A percentile compares a stretch with the other conserved stretches of the same genome.
These are phyloP conservation scores for Carduelis carduelis DNA, from an alignment of 2,797 vertebrate genomes.

Conservation along the genomic window DNA sequence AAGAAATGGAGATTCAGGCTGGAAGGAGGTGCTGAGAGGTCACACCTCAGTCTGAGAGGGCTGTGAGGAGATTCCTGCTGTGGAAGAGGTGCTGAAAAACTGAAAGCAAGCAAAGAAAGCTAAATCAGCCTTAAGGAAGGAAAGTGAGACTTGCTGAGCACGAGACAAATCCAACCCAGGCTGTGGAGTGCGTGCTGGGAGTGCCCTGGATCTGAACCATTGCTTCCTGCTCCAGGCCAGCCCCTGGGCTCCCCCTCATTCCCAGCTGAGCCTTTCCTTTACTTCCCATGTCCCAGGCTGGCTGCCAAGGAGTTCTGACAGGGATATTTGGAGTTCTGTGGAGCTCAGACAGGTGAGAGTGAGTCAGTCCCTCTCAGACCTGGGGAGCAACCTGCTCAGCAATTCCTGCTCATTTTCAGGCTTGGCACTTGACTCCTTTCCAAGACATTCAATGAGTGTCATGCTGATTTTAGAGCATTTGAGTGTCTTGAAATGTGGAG, in stretches of 20 bases:
- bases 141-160: not conserved
- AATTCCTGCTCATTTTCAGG: not conserved
- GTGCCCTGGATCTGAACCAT: not conserved
- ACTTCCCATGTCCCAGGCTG: not conserved
- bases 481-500: not conserved
- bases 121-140: not conserved
- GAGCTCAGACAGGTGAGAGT: not conserved
- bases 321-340: not conserved
- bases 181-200: not conserved
- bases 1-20: not conserved
- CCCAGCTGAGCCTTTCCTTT: not conserved
- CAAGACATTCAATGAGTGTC: not conserved
- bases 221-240: not conserved
- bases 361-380: not conserved
- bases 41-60: not conserved
- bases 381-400: not conserved
- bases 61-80: not conserved
- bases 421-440: not conserved
- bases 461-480: not conserved
- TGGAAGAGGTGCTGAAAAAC: not conserved
- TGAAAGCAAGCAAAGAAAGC: not conserved
- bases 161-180: no score
- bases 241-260: not conserved
- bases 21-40: not conserved
- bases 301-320: not conserved